Evolutionary conservation across 2,113 vertebrate species (phyloP), one percentile per base, ranked within the genome.

Genomic region (Hepsetus odoe): DNA sequence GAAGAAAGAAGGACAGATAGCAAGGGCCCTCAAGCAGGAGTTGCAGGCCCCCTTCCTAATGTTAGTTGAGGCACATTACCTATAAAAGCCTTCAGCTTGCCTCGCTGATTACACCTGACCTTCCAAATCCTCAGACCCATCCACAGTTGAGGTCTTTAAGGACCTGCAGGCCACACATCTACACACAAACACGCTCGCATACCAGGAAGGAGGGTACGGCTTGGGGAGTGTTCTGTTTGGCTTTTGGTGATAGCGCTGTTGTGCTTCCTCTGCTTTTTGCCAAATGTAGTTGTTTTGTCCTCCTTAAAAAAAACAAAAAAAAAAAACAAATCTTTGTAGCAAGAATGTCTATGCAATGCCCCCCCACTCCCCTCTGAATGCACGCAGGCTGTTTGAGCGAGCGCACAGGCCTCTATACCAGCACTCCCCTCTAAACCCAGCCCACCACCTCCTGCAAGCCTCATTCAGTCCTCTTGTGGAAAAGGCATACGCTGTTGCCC

Each of bases 291-390:
- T 88, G 62, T 32, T 26, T 24, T 20, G 55, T 35, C 38, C 44
- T 59, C 40, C 38, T 76, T 32, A 38, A 26, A 4, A 70, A 44
- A 53, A 40, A 46, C 38, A 30, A 46, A 72, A 42, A 73, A 38
- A 58, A 62, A 56, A 56, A 74, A 64, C 46, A 24, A n/a, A n/a
- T n/a, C 84, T 85, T 86, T 90, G 87, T 90, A 91, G 87, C 87
- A 90, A 86, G 87, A 83, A 87, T 83, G 90, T 92, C 91, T 91
- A 92, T 94, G 92, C 92, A 94, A 90, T 84, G 79, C 82, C 82
- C 83, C 84, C 84, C 85, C 81, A 81, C 79, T 33, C 70, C 77
- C 72, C 84, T 81, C 49, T 22, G 77, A 67, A 77, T 73, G 80
- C 77, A 16, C 35, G 20, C 82, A 83, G 73, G 26, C 38, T 51